Evolutionary conservation across 2,797 vertebrate species (phyloP), one percentile per base, ranked within the genome.

Genomic region (Sylvilagus floridanus): DNA sequence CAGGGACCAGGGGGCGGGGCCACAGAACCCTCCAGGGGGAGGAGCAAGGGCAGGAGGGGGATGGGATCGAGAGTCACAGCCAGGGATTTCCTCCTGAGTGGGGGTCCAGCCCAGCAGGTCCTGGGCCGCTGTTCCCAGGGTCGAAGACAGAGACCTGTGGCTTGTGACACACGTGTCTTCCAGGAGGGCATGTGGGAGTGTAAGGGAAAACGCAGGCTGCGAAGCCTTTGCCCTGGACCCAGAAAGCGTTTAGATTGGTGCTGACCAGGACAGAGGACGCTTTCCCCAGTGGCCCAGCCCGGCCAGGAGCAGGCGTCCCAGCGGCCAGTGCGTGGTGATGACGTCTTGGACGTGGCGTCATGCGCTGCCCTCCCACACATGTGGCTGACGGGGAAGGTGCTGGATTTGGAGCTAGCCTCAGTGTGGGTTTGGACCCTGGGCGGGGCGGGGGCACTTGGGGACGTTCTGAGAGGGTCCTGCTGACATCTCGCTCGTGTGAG

Each of bases 161-260:
- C 14, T 9, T 1, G 7, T 2, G 28, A 32, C 12, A 47, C 26
- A 5, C 9, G 13, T 28, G 32, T 90, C 54, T 66, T 12, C 47
- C 22, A 0, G 32, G 84, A 28, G 21, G 19, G 3, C 1, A 0
- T 47, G 35, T 16, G 3, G n/a, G n/a, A 4, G 8, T 37, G 12
- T 52, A n/a, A 14, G n/a, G 24, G 62, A 37, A 24, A 17, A 21
- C 10, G 60, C 30, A 28, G 57, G 35, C 47, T 60, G 5, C 3
- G 11, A 28, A 11, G 47, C 21, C 19, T 79, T 85, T 5, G 2
- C 37, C 28, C 16, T 54, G 37, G 62, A n/a, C 24, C 14, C 30
- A 87, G 50, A 62, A 86, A 50, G 28, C 28, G 35, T 42, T 50
- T 42, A 79, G 79, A 66, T 8, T 37, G 78, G 24, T 1, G 5